Evolutionary conservation across 2,113 vertebrate species (phyloP).

Genomic region (Zosterops hypoxanthus): DNA sequence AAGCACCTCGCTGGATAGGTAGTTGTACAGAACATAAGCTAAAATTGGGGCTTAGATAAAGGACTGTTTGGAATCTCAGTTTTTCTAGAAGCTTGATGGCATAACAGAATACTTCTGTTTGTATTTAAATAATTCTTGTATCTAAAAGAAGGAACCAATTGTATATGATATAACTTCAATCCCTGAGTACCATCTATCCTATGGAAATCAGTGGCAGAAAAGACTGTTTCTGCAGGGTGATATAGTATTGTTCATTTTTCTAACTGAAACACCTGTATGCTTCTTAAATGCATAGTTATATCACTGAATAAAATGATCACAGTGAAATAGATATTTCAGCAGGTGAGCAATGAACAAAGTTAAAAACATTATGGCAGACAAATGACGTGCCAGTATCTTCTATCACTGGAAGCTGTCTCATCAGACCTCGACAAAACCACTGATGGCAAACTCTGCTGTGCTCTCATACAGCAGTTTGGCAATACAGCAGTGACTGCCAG

Average conservation of each 20-base stretch:
- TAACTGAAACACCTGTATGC: neutral
- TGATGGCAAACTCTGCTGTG: neutral
- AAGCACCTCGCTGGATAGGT: neutral
- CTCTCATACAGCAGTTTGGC: neutral
- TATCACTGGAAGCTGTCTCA: neutral
- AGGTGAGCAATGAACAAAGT: neutral
- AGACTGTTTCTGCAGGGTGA: neutral
- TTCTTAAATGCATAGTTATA: neutral
- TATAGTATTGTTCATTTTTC: neutral
- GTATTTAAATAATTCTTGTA: neutral
- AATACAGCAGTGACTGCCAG: rapidly evolving
- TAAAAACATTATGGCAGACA: neutral
- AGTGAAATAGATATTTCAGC: neutral
- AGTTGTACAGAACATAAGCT: neutral
- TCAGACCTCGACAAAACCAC: neutral
- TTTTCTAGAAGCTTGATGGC: neutral
- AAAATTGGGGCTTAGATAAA: neutral
- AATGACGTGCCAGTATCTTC: neutral
- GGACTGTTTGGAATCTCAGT: neutral
- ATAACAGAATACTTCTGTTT: neutral
- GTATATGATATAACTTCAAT: neutral
- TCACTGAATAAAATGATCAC: neutral
- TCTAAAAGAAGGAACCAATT: neutral
- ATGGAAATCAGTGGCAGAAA: neutral
- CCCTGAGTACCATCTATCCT: neutral